Evolutionary conservation across 2,113 vertebrate genomes (phyloP), one percentile per base, ranked within the genome.

Genomic region (Gambusia holbrooki): DNA sequence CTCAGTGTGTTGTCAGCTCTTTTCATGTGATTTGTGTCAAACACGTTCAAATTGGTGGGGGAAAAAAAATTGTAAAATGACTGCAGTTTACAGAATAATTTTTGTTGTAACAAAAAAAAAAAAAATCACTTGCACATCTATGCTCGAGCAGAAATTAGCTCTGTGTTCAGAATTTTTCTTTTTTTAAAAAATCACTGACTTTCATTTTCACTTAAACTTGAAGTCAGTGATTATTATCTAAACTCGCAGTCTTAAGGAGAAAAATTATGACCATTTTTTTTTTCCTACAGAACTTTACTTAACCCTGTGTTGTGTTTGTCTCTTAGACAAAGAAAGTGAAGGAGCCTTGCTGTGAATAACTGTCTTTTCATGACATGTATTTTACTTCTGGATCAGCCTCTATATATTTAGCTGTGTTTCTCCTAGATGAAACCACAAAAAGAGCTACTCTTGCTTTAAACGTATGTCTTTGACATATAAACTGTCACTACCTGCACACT

Each of bases 201-300:
- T 30, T 61, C 30, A 54, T 45, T 71, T 80, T 69, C 30, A 73
- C 22, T 69, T 40, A 64, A n/a, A 35, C n/a, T 17, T 33, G 5
- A 15, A 58, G 12, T 35, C 33, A 7, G 33, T 35, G 72, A 69
- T 73, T 27, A 74, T 40, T 66, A 54, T 65, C 32, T 13, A 3
- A 65, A 58, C 61, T 5, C 30, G 27, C 29, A 60, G 7, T 40
- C 32, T 35, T 27, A 22, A 54, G 64, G 35, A 25, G 12, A 35
- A 62, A 61, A 13, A 29, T 4, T 25, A 22, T 27, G 14, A 54
- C 25, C 6, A 12, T 7, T 45, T 72, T 72, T 42, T 61, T 69
- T 42, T 64, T 61, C 64, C 33, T 32, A 30, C 1, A 3, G 25
- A 58, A 11, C 10, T 58, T 42, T 4, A 42, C 14, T 42, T 42